A percentile compares a stretch with the other conserved stretches of the same genome.
Conservation (phyloP, 2,113 vertebrate species). For the Heteronetta atricapilla region DNA sequence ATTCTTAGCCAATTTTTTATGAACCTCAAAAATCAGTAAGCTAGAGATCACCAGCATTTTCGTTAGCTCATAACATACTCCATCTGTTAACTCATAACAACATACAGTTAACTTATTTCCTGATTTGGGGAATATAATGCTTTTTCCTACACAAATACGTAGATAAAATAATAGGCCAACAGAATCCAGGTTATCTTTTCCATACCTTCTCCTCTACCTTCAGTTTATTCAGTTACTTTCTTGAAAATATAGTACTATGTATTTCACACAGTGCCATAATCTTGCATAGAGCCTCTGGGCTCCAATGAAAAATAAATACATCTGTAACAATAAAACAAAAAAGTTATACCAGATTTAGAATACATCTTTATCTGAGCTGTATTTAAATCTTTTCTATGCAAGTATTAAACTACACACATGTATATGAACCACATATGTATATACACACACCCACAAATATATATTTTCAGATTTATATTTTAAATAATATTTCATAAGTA, state of each 20-base stretch:
- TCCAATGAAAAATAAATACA: neutral
- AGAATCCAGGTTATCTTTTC: neutral
- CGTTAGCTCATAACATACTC: neutral
- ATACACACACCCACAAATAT: rapidly evolving
- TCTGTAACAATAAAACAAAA: neutral
- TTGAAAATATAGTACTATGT: neutral
- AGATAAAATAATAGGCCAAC: neutral
- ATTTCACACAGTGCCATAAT: neutral
- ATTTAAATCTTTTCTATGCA: neutral
- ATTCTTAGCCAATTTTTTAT: neutral
- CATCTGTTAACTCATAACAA: neutral
- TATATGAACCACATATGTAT: neutral
- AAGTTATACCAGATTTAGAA: neutral
- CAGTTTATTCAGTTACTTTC: neutral
- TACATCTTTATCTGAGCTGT: neutral
- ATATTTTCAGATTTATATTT: neutral
- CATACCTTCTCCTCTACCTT: neutral
- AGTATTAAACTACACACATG: neutral
- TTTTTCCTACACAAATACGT: neutral
- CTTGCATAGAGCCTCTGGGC: neutral
- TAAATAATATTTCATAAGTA: neutral
- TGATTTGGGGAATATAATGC: neutral
- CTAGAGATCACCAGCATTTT: neutral
- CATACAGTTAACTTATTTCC: too few species aligned
- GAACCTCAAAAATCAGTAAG: neutral